phyloP scores from a whole-genome alignment of 1,140 invertebrate species.

The Zeugodacus cucurbitae region DNA sequence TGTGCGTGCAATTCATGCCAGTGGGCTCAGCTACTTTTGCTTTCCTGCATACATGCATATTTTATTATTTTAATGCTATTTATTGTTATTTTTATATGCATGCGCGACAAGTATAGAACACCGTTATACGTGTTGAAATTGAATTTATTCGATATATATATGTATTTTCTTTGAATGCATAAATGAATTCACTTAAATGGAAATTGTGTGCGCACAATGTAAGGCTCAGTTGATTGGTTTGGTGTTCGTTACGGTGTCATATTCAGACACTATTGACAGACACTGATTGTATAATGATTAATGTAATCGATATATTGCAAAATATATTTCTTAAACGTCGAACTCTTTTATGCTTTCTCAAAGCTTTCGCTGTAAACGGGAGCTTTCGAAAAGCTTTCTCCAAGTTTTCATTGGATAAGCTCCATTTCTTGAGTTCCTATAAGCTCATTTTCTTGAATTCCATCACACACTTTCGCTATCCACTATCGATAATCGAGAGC shows the following conservation, averaged over 20 bases:
- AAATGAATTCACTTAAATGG: not conserved
- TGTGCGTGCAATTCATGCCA: not conserved
- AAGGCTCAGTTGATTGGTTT: not conserved
- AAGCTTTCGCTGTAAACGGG: too few relatives aligned
- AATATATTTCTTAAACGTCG: too few relatives aligned
- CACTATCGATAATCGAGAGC: too few relatives aligned
- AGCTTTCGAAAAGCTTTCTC: too few relatives aligned
- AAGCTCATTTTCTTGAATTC: too few relatives aligned
- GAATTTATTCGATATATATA: not conserved
- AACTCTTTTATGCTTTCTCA: too few relatives aligned
- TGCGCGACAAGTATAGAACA: not conserved
- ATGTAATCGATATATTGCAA: too few relatives aligned
- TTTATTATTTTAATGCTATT: not conserved
- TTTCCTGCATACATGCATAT: not conserved
- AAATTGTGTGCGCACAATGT: not conserved
- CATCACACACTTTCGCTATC: too few relatives aligned
- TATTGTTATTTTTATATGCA: not conserved
- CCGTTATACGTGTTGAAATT: not conserved
- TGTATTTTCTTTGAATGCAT: not conserved
- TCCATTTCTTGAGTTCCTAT: too few relatives aligned
- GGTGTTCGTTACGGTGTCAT: not conserved
- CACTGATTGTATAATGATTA: too few relatives aligned
- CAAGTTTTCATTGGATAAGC: too few relatives aligned
- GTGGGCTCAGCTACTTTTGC: not conserved
- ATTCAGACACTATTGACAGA: too few relatives aligned